Conservation (phyloP, 2,113 vertebrate species). For the Semicossyphus pulcher region DNA sequence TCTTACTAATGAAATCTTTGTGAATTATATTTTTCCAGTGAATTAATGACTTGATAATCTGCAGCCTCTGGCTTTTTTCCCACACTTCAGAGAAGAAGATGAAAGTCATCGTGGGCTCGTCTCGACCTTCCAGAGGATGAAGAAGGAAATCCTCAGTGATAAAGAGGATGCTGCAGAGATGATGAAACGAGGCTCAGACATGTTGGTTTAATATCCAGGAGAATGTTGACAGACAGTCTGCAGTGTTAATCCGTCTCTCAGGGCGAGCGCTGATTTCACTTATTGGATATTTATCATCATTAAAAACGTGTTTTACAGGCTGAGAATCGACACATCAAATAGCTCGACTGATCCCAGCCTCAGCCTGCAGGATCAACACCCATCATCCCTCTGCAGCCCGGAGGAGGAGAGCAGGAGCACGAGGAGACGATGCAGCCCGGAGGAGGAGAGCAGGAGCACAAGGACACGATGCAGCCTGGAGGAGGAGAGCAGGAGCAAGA, state of each 20-base stretch:
- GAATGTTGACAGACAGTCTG: neutral
- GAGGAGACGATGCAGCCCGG: too few relatives aligned
- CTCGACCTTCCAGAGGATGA: conserved; percentile 2
- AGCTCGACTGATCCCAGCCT: neutral
- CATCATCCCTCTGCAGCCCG: conserved; percentile 36
- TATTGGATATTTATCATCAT: conserved; percentile 26
- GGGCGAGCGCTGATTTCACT: neutral
- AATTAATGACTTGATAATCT: conserved; percentile 22
- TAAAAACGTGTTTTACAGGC: conserved; percentile 25
- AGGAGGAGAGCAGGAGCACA: too few relatives aligned
- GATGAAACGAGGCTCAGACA: too few relatives aligned
- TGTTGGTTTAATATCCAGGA: too few relatives aligned
- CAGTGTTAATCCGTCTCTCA: neutral
- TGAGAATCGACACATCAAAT: conserved; percentile 30
- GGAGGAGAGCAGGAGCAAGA: too few relatives aligned
- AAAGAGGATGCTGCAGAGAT: too few relatives aligned
- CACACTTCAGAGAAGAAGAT: conserved; percentile 2
- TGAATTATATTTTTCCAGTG: neutral
- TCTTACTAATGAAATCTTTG: neutral
- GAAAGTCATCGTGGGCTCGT: conserved; percentile 20
- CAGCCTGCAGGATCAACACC: conserved; percentile 45
- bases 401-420: conserved; percentile 17
- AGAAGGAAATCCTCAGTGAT: neutral
- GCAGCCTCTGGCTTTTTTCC: conserved; percentile 7
- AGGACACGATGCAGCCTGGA: too few relatives aligned